Conservation (phyloP, 2,888 invertebrate species). For the Cerceris ruficornis region DNA sequence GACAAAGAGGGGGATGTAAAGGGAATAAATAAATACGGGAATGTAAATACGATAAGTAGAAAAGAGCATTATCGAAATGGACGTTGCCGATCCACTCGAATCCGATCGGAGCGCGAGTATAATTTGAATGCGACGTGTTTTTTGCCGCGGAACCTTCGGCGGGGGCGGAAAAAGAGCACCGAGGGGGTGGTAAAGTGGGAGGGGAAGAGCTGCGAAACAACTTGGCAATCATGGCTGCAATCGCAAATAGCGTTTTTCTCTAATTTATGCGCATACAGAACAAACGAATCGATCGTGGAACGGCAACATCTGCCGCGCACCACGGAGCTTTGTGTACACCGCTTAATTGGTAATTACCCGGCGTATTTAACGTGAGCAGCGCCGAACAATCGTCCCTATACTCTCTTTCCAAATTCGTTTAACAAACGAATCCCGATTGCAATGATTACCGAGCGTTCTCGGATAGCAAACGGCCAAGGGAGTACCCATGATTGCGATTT, state of each 20-base stretch:
- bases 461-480: constrained; percentile 3
- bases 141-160: neutral
- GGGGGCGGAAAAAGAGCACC: neutral
- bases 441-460: constrained; percentile 54
- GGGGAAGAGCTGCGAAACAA: neutral
- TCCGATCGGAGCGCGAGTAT: neutral
- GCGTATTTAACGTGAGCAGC: constrained; percentile 63
- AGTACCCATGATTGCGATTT: constrained; percentile 55
- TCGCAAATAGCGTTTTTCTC: constrained; percentile 18
- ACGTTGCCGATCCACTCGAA: neutral
- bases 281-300: constrained; percentile 55
- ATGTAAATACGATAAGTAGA: constrained; percentile 16
- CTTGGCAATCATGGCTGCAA: constrained; percentile 4
- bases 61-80: constrained; percentile 31
- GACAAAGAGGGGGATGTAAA: neutral
- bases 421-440: constrained; percentile 59
- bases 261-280: constrained; percentile 54
- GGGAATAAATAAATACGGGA: constrained; percentile 1
- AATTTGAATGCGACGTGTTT: constrained; percentile 1
- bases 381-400: constrained; percentile 44
- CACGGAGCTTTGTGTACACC: constrained; percentile 50
- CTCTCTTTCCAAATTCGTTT: constrained; percentile 63
- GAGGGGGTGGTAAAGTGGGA: neutral
- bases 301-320: constrained; percentile 40
- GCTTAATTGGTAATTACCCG: constrained; percentile 66